Evolutionary conservation across 2,888 invertebrate genomes (phyloP), one percentile per base, ranked within the genome.

Genomic region (Choreutis nemorana): DNA sequence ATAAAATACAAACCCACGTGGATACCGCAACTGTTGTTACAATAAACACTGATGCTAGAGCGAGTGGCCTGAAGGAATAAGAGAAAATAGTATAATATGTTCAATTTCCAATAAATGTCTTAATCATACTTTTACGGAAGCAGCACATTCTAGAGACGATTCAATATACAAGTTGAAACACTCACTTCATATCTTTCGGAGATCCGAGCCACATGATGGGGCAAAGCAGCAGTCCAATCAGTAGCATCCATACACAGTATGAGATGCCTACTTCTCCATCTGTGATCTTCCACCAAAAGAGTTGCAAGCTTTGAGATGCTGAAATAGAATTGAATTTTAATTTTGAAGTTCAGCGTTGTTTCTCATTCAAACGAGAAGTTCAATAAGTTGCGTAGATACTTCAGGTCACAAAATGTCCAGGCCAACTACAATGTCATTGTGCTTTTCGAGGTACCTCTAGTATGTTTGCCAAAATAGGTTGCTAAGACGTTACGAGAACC

Each of bases 141-240:
- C 3, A 2, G 15, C 22, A n/a, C n/a, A n/a, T n/a, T n/a, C n/a
- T n/a, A 24, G 4, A 6, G 8, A 20, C 9, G 27, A 28, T 22
- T 20, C 2, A 14, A 12, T 14, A 21, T 14, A 22, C 26, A 22
- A 5, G 15, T 22, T 18, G 10, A 4, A 7, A 13, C 16, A 53
- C 81, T 82, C 64, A 93, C 94, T 93, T 92, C 89, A 94, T 92
- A 52, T 94, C 92, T 59, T 92, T 92, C 0, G 94, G 94, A 36
- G 93, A 92, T 27, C 93, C 94, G 4, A 94, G 81, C 92, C 93
- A 94, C 81, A 91, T 85, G 29, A 92, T 62, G 0, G 94, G 94
- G 40, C 90, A 89, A 12, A 94, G 78, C 29, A 87, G 55, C 2
- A 85, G 51, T 0, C 90, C 91, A 2, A 94, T 79, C 10, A 94